These are phyloP conservation scores for Myrmophylax atrothorax DNA, from an alignment of 2,113 vertebrate genomes.

Conservation along the genomic window DNA sequence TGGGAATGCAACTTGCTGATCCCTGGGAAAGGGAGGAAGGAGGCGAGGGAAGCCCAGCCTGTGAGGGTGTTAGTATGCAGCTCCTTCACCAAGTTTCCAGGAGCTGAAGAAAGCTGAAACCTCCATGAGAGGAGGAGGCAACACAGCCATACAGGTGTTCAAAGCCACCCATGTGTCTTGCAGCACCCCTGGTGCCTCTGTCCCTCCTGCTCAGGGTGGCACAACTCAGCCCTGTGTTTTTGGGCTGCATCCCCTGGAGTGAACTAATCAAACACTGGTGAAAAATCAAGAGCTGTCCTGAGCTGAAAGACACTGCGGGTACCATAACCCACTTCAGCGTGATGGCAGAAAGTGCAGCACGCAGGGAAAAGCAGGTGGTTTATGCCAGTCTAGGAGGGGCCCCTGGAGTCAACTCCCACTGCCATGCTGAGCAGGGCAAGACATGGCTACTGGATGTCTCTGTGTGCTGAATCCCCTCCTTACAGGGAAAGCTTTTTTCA, in stretches of 20 bases:
- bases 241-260: background rate
- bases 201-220: background rate
- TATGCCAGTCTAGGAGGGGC: background rate
- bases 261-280: background rate
- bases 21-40: background rate
- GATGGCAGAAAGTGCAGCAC: background rate
- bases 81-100: background rate
- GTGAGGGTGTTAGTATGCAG: accelerated
- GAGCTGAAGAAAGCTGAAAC: background rate
- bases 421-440: background rate
- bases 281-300: background rate
- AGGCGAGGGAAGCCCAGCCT: background rate
- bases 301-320: background rate
- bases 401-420: background rate
- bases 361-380: background rate
- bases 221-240: background rate
- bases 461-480: background rate
- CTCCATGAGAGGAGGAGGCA: background rate
- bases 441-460: background rate
- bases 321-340: background rate
- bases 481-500: background rate
- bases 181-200: background rate
- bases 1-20: accelerated
- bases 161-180: background rate
- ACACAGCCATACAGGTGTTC: background rate